These are phyloP conservation scores for Ichneumon xanthorius DNA, from an alignment of 2,888 invertebrate genomes.

Conservation along the genomic window DNA sequence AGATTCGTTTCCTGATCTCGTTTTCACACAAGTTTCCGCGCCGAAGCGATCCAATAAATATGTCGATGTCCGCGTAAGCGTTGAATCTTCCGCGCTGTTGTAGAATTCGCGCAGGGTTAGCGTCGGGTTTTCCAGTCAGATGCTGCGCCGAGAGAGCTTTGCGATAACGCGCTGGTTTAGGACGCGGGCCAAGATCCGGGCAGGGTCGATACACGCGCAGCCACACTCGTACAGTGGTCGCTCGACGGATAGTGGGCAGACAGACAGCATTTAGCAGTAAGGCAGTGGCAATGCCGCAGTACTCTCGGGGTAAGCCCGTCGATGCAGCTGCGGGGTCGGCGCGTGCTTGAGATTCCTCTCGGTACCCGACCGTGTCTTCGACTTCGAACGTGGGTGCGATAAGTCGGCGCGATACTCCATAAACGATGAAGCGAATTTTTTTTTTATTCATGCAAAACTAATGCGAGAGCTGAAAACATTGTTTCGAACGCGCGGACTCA, in stretches of 20 bases:
- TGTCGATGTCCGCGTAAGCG: neutral
- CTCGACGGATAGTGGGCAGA: slow-evolving; percentile 44
- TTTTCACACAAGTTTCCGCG: neutral
- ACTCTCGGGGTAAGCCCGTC: neutral
- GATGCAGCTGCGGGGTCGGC: slow-evolving; percentile 25
- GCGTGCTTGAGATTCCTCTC: slow-evolving; percentile 10
- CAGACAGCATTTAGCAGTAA: slow-evolving; percentile 44
- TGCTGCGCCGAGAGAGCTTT: slow-evolving; percentile 14
- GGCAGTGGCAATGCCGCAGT: slow-evolving; percentile 41
- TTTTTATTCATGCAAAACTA: neutral
- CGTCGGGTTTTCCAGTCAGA: neutral
- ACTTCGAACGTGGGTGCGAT: slow-evolving; percentile 44
- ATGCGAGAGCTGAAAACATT: neutral
- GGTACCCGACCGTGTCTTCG: slow-evolving; percentile 15
- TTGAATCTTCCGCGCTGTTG: neutral
- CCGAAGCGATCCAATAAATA: neutral
- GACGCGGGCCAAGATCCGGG: slow-evolving; percentile 57
- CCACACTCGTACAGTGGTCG: slow-evolving; percentile 33
- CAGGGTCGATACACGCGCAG: slow-evolving; percentile 54
- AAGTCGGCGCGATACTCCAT: neutral
- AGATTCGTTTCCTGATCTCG: neutral
- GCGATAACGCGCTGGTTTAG: slow-evolving; percentile 51
- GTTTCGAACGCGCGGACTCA: too few relatives aligned
- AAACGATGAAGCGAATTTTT: neutral
- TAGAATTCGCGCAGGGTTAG: neutral